Percentiles rank a stretch among this genome's conserved stretches.
These are phyloP conservation scores for Trichacis sp. DNA, from an alignment of 2,888 invertebrate species.

Conservation along the genomic window DNA sequence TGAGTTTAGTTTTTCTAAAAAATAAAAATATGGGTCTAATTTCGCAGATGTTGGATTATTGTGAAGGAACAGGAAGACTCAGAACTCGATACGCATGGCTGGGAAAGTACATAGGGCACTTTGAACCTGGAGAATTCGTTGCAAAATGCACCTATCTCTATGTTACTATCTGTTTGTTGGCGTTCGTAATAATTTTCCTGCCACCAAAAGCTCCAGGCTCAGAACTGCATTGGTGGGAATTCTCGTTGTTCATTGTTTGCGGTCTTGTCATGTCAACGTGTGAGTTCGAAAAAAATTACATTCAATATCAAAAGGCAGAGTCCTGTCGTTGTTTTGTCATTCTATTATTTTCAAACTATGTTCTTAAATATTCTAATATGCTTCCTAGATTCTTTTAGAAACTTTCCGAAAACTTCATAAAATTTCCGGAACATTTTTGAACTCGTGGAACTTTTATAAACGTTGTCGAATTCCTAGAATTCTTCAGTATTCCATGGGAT, in stretches of 20 bases:
- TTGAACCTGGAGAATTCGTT: conserved; percentile 75
- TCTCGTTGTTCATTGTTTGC: conserved; percentile 75
- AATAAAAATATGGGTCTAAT: too few species aligned
- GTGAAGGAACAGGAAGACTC: conserved; percentile 50
- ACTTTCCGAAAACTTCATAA: too few species aligned
- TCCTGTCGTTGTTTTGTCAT: too few species aligned
- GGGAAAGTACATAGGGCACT: conserved; percentile 71
- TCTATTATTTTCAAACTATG: conserved; percentile 2
- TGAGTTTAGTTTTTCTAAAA: too few species aligned
- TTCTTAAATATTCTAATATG: conserved; percentile 9
- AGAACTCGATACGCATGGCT: conserved; percentile 80
- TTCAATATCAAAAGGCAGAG: too few species aligned
- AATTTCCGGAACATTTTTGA: too few species aligned
- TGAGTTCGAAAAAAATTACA: too few species aligned
- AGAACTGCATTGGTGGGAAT: conserved; percentile 75
- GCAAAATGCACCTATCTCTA: not conserved
- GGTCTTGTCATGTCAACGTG: conserved; percentile 76
- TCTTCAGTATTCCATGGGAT: too few species aligned
- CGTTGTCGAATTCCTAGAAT: too few species aligned
- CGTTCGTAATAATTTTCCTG: not conserved
- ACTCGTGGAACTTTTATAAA: too few species aligned
- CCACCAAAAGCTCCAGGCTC: not conserved
- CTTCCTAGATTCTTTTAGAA: too few species aligned
- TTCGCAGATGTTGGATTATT: conserved; percentile 65
- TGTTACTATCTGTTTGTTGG: not conserved